Conservation (phyloP, 2,113 vertebrate species). For the Emydura subglobosa region DNA sequence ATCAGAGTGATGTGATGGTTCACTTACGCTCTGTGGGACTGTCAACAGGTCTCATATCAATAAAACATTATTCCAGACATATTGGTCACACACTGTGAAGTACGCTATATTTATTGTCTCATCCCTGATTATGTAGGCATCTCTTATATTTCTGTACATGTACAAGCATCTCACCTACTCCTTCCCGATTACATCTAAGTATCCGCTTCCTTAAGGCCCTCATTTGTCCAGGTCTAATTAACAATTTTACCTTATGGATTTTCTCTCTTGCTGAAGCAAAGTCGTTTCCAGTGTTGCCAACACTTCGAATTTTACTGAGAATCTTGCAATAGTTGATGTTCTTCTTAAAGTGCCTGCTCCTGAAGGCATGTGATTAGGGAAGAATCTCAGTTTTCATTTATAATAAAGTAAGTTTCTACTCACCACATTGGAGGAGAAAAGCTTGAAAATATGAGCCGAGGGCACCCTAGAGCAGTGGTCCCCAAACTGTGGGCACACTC, state of each 20-base stretch:
- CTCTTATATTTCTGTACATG: neutral
- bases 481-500: no score
- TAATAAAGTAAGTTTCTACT: conserved; percentile 42
- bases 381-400: conserved; percentile 42
- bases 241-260: conserved; percentile 38
- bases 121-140: conserved; percentile 24
- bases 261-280: conserved; percentile 24
- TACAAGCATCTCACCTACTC: conserved; percentile 39
- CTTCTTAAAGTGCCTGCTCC: conserved; percentile 37
- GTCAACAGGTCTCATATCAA: neutral
- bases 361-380: neutral
- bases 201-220: conserved; percentile 31
- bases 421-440: conserved; percentile 22
- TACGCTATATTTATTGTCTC: neutral
- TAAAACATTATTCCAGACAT: neutral
- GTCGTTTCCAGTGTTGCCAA: neutral
- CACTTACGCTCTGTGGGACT: neutral
- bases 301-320: conserved; percentile 25
- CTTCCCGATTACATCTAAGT: conserved; percentile 7
- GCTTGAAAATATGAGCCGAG: conserved; percentile 31
- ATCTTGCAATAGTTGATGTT: conserved; percentile 28
- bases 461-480: neutral
- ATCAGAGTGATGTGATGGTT: neutral
- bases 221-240: conserved; percentile 26
- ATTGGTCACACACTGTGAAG: conserved; percentile 7